A percentile compares a stretch with the other conserved stretches of the same genome.
These are phyloP conservation scores for Frankliniella fusca DNA, from an alignment of 2,888 invertebrate genomes.

Conservation along the genomic window DNA sequence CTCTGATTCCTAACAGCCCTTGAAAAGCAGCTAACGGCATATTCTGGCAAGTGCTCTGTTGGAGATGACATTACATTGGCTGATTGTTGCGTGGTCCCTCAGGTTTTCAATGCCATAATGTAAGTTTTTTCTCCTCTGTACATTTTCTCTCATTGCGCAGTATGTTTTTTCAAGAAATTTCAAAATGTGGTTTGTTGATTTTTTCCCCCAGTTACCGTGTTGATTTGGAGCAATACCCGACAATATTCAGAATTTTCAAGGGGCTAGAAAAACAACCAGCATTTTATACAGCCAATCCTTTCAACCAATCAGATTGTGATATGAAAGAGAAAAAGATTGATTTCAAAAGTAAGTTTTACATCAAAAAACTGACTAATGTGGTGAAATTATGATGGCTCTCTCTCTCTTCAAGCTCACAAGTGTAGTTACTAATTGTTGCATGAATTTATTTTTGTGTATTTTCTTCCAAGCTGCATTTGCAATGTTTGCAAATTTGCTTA, in stretches of 20 bases:
- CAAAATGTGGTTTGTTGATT: neutral
- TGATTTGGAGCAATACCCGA: conserved; percentile 83
- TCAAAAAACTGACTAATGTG: too few relatives aligned
- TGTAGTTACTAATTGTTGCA: too few relatives aligned
- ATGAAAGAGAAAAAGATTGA: conserved; percentile 60
- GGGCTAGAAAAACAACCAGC: conserved; percentile 83
- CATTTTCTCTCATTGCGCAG: neutral
- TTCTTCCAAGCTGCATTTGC: too few relatives aligned
- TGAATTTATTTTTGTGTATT: too few relatives aligned
- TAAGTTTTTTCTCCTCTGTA: conserved; percentile 43
- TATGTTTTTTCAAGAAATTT: conserved; percentile 18
- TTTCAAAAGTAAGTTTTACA: too few relatives aligned
- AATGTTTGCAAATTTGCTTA: too few relatives aligned
- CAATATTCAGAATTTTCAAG: conserved; percentile 79
- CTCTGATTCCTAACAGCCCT: conserved; percentile 57
- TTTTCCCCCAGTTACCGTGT: conserved; percentile 73
- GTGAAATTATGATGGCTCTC: too few relatives aligned
- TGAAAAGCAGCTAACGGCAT: conserved; percentile 76
- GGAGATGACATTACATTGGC: conserved; percentile 92
- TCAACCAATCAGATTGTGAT: conserved; percentile 91
- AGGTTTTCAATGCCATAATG: conserved; percentile 91
- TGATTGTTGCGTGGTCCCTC: conserved; percentile 92
- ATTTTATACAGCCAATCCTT: conserved; percentile 86
- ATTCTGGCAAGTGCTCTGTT: conserved; percentile 86
- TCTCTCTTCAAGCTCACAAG: too few relatives aligned